phyloP scores from a whole-genome alignment of 2,797 vertebrate genomes.

The Petrocephalus sullivani region DNA sequence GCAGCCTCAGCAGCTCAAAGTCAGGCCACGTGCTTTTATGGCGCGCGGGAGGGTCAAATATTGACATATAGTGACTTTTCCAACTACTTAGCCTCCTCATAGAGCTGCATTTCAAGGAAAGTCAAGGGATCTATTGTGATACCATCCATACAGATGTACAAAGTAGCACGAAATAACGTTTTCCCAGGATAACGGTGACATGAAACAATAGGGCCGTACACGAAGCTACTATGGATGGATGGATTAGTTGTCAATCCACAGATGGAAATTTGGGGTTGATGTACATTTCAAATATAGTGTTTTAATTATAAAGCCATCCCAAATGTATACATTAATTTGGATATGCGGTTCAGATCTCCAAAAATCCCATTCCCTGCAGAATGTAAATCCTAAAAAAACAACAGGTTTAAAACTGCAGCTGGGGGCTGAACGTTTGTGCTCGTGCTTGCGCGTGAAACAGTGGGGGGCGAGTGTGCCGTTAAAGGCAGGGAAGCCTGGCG shows the following conservation, averaged over 20 bases:
- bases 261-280: neutral
- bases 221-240: neutral
- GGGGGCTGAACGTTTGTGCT: neutral
- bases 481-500: neutral
- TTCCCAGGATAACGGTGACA: neutral
- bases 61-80: neutral
- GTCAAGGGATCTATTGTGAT: neutral
- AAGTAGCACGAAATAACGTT: neutral
- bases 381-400: neutral
- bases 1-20: neutral
- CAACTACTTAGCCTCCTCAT: neutral
- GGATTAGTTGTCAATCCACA: neutral
- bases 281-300: neutral
- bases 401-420: neutral
- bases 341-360: neutral
- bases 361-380: neutral
- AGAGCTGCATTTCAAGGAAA: neutral
- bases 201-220: neutral
- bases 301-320: neutral
- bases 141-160: neutral
- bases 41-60: neutral
- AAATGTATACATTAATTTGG: neutral
- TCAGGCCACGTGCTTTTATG: constrained; percentile 1
- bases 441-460: neutral
- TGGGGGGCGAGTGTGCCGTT: neutral